These are phyloP conservation scores for Parnassius smintheus DNA, from an alignment of 2,888 invertebrate species.

Conservation along the genomic window DNA sequence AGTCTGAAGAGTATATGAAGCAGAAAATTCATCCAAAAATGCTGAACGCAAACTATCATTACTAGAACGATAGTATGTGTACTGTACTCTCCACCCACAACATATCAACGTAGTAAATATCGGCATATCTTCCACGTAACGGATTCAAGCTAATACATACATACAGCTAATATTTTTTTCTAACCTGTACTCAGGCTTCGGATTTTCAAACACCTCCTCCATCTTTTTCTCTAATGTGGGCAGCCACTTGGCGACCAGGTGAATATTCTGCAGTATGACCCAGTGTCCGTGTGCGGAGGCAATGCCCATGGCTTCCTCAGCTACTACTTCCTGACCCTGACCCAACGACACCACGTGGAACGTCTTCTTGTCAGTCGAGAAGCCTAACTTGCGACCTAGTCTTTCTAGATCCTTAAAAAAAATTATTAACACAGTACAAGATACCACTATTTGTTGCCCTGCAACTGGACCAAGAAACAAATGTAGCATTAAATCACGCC, in stretches of 20 bases:
- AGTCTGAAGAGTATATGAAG: too few species aligned
- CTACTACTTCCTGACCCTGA: slow-evolving; percentile 96
- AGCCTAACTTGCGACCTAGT: slow-evolving; percentile 90
- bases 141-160: too few species aligned
- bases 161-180: background rate
- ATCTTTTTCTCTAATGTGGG: slow-evolving; percentile 93
- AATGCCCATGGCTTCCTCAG: slow-evolving; percentile 91
- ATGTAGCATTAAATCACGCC: too few species aligned
- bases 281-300: slow-evolving; percentile 91
- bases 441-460: too few species aligned
- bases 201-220: slow-evolving; percentile 88
- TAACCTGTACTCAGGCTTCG: slow-evolving; percentile 82
- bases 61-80: too few species aligned
- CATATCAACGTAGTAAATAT: too few species aligned
- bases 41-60: too few species aligned
- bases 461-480: too few species aligned
- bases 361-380: slow-evolving; percentile 88
- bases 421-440: background rate
- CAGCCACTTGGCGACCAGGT: slow-evolving; percentile 95
- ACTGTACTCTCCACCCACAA: too few species aligned
- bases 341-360: slow-evolving; percentile 97
- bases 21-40: too few species aligned
- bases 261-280: slow-evolving; percentile 96
- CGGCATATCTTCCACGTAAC: too few species aligned
- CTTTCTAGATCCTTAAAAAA: slow-evolving; percentile 88